These are phyloP conservation scores for Serilophus lunatus DNA, from an alignment of 2,113 vertebrate genomes.

Conservation along the genomic window DNA sequence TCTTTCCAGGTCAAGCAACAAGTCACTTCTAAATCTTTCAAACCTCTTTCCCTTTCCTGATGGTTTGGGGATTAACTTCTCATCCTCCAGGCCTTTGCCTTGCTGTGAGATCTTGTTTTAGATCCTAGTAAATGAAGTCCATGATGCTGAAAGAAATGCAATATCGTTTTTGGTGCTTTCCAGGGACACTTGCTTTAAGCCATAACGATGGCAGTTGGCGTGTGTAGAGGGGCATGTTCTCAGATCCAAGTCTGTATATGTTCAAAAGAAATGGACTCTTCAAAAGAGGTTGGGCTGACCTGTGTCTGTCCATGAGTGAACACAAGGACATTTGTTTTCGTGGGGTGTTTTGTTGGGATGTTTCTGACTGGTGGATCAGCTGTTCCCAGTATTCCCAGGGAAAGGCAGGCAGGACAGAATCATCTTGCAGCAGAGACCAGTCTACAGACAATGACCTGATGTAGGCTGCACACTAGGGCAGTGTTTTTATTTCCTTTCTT, in stretches of 20 bases:
- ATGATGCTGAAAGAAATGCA: background rate
- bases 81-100: background rate
- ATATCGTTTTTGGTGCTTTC: background rate
- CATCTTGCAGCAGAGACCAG: background rate
- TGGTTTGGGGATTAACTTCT: background rate
- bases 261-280: background rate
- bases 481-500: background rate
- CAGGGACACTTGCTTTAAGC: background rate
- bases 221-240: fast-evolving
- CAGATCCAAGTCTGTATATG: background rate
- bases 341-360: background rate
- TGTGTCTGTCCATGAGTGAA: background rate
- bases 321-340: background rate
- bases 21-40: constrained; percentile 17
- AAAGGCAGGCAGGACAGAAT: background rate
- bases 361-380: background rate
- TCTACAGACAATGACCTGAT: background rate
- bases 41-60: background rate
- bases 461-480: background rate
- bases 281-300: background rate
- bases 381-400: background rate
- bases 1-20: constrained; percentile 11
- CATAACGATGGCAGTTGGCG: background rate
- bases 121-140: background rate
- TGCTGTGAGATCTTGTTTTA: background rate